phyloP scores from a whole-genome alignment of 2,888 invertebrate genomes.

The Ectropis crepuscularia region DNA sequence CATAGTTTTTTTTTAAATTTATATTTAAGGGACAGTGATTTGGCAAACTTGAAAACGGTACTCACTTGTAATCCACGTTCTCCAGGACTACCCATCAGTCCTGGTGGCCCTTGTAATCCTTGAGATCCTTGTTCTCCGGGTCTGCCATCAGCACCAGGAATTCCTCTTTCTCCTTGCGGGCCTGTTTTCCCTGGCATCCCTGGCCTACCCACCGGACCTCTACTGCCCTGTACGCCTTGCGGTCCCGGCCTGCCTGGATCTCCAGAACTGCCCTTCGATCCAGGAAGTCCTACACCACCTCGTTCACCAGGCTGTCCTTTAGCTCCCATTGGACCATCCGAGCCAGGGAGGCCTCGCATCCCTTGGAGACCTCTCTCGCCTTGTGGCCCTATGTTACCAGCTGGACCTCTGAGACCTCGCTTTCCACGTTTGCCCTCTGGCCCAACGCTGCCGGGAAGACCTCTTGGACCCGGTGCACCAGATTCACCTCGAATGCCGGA shows the following conservation, averaged over 20 bases:
- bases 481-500: constrained; percentile 90
- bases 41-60: neutral
- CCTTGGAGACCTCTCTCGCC: constrained; percentile 90
- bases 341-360: constrained; percentile 88
- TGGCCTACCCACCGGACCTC: constrained; percentile 88
- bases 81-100: constrained; percentile 91
- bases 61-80: constrained; percentile 89
- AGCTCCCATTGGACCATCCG: constrained; percentile 90
- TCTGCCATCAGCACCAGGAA: constrained; percentile 93
- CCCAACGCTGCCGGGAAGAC: constrained; percentile 89
- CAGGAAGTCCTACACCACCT: constrained; percentile 82
- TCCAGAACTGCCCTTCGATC: constrained; percentile 86
- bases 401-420: constrained; percentile 90
- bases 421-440: constrained; percentile 93
- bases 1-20: too few species aligned
- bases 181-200: constrained; percentile 90
- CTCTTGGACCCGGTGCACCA: constrained; percentile 90
- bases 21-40: neutral
- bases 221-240: constrained; percentile 86
- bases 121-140: constrained; percentile 92
- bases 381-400: constrained; percentile 88
- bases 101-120: constrained; percentile 92
- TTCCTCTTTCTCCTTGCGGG: constrained; percentile 88
- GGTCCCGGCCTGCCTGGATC: constrained; percentile 88
- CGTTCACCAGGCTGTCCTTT: constrained; percentile 91